A percentile compares a stretch with the other conserved stretches of the same genome.
phyloP scores from a whole-genome alignment of 2,797 vertebrate species.

The Bryconaethiops microstoma region DNA sequence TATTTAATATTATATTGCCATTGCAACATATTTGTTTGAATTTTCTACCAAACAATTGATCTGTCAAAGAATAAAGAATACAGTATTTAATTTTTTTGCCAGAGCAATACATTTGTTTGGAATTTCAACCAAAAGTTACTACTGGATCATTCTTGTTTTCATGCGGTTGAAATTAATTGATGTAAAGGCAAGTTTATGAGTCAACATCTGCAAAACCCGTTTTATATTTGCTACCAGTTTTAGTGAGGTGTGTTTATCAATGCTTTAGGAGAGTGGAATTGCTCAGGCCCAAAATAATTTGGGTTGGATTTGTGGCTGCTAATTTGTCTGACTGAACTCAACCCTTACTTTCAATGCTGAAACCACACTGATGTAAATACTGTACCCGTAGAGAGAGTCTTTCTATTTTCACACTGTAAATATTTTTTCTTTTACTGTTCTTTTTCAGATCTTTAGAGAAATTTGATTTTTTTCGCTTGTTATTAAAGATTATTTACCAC shows the following conservation, averaged over 20 bases:
- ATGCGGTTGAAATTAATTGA: no score
- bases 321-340: neutral
- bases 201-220: no score
- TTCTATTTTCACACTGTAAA: slow-evolving; percentile 9
- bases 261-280: neutral
- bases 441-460: neutral
- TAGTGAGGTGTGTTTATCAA: neutral
- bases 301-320: neutral
- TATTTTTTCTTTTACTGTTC: neutral
- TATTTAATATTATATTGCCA: no score
- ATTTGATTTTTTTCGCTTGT: neutral
- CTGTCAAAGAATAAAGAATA: neutral
- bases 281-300: neutral
- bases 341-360: neutral
- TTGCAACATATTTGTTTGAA: no score
- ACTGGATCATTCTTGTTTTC: no score
- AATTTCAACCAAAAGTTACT: neutral
- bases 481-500: neutral
- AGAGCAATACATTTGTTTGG: neutral
- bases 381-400: neutral
- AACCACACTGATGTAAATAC: neutral
- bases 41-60: neutral
- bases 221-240: neutral
- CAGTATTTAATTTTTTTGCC: neutral
- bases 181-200: no score